Evolutionary conservation across 2,888 invertebrate species (phyloP).

Genomic region (Mellilla xanthometata): DNA sequence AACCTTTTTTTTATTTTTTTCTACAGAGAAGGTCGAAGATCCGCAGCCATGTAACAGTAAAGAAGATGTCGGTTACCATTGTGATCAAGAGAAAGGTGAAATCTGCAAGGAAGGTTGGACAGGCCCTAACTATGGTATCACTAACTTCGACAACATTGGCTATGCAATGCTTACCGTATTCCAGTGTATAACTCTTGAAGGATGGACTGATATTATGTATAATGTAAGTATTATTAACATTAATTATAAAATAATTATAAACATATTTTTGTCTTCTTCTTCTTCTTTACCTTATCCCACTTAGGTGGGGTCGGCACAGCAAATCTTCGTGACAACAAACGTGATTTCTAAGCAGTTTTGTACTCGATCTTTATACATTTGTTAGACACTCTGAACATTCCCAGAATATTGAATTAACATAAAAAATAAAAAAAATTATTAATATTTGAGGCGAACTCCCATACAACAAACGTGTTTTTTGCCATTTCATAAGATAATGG

Average conservation of each 20-base stretch:
- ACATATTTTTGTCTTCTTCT: too few species aligned
- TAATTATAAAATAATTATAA: not conserved
- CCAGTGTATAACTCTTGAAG: conserved; percentile 99
- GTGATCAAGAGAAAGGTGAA: conserved; percentile 66
- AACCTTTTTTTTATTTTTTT: conserved; percentile 16
- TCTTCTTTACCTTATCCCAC: too few species aligned
- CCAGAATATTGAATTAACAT: too few species aligned
- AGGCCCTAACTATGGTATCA: conserved; percentile 97
- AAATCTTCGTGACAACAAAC: too few species aligned
- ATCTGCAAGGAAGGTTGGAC: conserved; percentile 83
- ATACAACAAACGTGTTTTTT: too few species aligned
- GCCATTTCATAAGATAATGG: too few species aligned
- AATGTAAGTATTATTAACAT: conserved; percentile 84
- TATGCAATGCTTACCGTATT: conserved; percentile 99
- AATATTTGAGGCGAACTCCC: too few species aligned
- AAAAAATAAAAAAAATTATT: too few species aligned
- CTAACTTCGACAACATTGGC: conserved; percentile 99
- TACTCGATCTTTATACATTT: too few species aligned
- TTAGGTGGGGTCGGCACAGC: too few species aligned
- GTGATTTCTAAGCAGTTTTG: too few species aligned
- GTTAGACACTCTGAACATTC: too few species aligned
- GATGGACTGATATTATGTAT: conserved; percentile 99
- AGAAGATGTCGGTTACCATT: conserved; percentile 85
- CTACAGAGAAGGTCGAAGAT: conserved; percentile 48
- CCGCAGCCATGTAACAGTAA: conserved; percentile 80